Percentiles rank a stretch among this genome's conserved stretches.
Evolutionary conservation across 2,888 invertebrate genomes (phyloP).

Genomic region (Calameuta idolon): DNA sequence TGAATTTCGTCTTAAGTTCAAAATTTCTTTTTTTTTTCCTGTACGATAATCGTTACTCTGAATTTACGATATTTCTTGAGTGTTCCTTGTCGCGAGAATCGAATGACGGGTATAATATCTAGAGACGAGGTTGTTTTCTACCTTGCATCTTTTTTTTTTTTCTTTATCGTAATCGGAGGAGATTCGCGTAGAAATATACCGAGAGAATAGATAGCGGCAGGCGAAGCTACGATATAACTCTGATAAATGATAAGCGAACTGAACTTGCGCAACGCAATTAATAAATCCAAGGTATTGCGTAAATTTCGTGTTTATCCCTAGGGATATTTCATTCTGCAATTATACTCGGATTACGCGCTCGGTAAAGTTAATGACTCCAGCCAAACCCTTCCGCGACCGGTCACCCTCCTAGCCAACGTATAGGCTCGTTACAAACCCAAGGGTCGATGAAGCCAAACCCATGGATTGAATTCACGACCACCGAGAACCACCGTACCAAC

Average conservation of each 20-base stretch:
- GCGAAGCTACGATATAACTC: slow-evolving; percentile 1
- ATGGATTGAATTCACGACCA: not conserved
- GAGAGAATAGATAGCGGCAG: not conserved
- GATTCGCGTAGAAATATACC: not conserved
- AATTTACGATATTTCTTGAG: not conserved
- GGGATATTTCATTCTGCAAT: not conserved
- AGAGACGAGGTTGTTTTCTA: not conserved
- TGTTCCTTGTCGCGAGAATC: not conserved
- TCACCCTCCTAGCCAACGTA: not conserved
- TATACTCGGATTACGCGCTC: slow-evolving; percentile 5
- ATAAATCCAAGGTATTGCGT: not conserved
- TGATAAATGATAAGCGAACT: slow-evolving; percentile 1
- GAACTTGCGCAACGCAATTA: not conserved
- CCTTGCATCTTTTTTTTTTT: not conserved
- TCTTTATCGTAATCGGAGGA: not conserved
- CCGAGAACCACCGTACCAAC: slow-evolving; percentile 38
- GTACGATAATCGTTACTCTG: not conserved
- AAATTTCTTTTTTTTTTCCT: not conserved
- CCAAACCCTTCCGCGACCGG: not conserved
- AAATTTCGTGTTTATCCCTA: not conserved
- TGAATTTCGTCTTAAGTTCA: not conserved
- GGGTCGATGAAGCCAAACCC: not conserved
- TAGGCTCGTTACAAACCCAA: not conserved
- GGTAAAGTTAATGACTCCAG: not conserved
- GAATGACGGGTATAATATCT: not conserved